Evolutionary conservation across 2,113 vertebrate species (phyloP).

Genomic region (Parus major): DNA sequence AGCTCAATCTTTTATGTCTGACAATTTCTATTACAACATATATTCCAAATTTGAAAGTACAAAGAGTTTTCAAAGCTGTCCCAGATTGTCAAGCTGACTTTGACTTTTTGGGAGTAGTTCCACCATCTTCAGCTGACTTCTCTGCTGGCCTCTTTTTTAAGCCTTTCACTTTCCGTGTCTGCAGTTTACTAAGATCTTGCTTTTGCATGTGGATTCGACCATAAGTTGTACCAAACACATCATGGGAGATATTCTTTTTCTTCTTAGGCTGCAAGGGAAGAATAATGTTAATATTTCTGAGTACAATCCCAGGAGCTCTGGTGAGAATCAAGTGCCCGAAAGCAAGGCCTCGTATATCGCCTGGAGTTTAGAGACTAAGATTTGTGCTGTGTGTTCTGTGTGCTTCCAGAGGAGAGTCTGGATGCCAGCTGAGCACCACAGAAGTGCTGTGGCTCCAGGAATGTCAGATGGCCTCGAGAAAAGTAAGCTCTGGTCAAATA

Average conservation of each 20-base stretch:
- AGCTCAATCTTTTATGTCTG: neutral
- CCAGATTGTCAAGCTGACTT: conserved; percentile 59
- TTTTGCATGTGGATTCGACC: conserved; percentile 97
- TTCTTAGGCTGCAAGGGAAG: conserved; percentile 86
- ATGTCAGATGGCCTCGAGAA: neutral
- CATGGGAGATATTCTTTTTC: conserved; percentile 95
- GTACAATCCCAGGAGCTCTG: neutral
- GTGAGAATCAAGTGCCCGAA: neutral
- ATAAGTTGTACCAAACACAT: conserved; percentile 88
- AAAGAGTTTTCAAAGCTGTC: neutral
- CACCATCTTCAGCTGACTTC: conserved; percentile 45
- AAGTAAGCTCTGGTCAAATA: neutral
- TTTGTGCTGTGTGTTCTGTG: neutral
- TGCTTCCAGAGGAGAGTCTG: neutral
- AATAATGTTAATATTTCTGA: neutral
- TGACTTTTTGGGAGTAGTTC: conserved; percentile 72
- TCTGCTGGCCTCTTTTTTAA: conserved; percentile 86
- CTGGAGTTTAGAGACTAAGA: neutral
- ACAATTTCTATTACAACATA: neutral
- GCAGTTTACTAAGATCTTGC: conserved; percentile 91
- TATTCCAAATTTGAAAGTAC: neutral
- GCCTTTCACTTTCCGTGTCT: conserved; percentile 94
- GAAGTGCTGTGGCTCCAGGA: neutral
- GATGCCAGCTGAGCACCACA: neutral
- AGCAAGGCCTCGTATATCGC: neutral